phyloP scores from a whole-genome alignment of 2,888 invertebrate species.

The Tuta absoluta region DNA sequence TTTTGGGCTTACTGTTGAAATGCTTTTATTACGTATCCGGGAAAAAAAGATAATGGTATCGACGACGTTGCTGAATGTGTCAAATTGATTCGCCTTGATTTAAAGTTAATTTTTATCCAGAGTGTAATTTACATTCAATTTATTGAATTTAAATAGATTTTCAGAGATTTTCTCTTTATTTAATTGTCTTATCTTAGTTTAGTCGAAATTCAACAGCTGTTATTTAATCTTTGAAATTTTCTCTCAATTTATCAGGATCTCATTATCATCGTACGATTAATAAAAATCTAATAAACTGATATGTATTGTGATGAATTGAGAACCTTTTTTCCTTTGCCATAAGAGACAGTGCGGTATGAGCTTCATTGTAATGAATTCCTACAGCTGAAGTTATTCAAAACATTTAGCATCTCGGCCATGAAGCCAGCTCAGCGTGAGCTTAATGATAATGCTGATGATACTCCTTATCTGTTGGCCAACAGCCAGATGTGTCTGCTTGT shows the following conservation, averaged over 20 bases:
- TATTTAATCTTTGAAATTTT: too few species aligned
- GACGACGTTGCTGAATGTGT: not conserved
- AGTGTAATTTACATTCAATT: too few species aligned
- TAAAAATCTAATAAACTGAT: too few species aligned
- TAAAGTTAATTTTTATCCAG: not conserved
- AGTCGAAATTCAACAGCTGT: too few species aligned
- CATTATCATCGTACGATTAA: too few species aligned
- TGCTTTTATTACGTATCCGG: not conserved
- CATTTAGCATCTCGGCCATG: not conserved
- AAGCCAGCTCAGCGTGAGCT: not conserved
- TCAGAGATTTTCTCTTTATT: too few species aligned
- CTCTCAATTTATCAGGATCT: too few species aligned
- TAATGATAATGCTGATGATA: not conserved
- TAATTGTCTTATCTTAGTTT: too few species aligned
- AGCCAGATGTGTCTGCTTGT: slow-evolving; percentile 15
- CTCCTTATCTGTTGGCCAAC: slow-evolving; percentile 10
- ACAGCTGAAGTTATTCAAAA: not conserved
- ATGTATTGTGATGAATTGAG: too few species aligned
- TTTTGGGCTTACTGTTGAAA: not conserved
- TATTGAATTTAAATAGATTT: too few species aligned
- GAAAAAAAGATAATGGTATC: not conserved
- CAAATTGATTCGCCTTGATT: not conserved
- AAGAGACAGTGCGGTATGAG: not conserved
- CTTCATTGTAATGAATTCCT: not conserved
- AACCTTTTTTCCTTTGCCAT: too few species aligned